These are phyloP conservation scores for Platysternon megacephalum DNA, from an alignment of 2,113 vertebrate genomes.

Conservation along the genomic window DNA sequence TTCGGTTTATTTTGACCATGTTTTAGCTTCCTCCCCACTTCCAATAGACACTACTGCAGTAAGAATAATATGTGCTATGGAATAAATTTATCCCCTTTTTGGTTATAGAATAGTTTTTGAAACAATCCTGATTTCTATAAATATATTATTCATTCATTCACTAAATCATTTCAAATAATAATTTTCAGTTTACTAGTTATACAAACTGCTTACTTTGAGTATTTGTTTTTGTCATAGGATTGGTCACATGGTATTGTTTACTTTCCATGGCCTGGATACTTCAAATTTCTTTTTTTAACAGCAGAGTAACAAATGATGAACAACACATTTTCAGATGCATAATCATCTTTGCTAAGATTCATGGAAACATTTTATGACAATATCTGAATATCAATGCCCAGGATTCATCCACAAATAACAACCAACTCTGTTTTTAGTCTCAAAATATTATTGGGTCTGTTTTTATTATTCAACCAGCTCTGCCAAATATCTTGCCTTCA, in stretches of 20 bases:
- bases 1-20: neutral
- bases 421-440: neutral
- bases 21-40: neutral
- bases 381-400: too few species aligned
- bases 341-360: neutral
- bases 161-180: neutral
- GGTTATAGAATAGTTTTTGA: neutral
- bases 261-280: neutral
- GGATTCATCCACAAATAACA: neutral
- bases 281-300: neutral
- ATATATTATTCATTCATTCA: neutral
- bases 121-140: neutral
- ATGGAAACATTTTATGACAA: neutral
- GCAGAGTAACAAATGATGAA: neutral
- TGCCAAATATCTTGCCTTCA: neutral
- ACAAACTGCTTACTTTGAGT: neutral
- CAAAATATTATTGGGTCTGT: fast-evolving
- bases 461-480: neutral
- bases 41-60: neutral
- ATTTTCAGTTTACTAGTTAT: neutral
- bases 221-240: neutral
- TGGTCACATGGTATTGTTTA: neutral
- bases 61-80: fast-evolving
- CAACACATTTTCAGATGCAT: neutral
- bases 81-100: neutral